Evolutionary conservation across 2,113 vertebrate genomes (phyloP).

Genomic region (Cichladusa arquata): DNA sequence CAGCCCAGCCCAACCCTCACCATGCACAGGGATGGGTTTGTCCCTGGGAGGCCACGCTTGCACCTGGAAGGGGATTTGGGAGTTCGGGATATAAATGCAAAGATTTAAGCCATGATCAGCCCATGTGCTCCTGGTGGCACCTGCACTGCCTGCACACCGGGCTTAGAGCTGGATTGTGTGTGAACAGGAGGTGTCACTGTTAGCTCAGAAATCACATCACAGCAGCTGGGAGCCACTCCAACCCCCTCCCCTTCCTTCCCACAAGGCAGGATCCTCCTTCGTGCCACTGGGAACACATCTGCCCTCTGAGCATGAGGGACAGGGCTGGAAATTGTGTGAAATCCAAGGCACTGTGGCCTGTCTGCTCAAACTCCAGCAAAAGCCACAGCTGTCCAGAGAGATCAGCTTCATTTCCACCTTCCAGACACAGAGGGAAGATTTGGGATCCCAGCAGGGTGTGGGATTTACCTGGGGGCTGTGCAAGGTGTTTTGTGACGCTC

Average conservation of each 20-base stretch:
- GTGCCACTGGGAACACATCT: not conserved
- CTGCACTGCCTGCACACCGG: rapidly evolving
- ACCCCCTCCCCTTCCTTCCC: not conserved
- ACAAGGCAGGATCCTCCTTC: not conserved
- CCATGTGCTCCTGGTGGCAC: not conserved
- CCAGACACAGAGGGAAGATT: not conserved
- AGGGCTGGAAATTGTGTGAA: not conserved
- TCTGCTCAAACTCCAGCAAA: not conserved
- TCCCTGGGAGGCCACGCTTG: rapidly evolving
- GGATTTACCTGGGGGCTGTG: not conserved
- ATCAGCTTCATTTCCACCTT: not conserved
- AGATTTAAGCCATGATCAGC: not conserved
- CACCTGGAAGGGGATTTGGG: not conserved
- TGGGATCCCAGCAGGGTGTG: rapidly evolving
- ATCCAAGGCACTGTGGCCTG: not conserved
- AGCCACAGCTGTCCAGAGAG: not conserved
- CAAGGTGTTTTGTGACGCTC: not conserved
- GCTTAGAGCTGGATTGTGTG: not conserved
- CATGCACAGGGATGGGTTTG: not conserved
- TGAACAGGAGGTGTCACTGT: conserved; percentile 51
- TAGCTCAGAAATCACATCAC: not conserved
- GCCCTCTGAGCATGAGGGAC: not conserved
- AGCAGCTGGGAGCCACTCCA: not conserved
- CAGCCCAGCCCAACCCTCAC: not conserved
- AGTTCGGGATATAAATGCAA: not conserved